phyloP scores from a whole-genome alignment of 2,888 invertebrate species.

The Acleris cristana region DNA sequence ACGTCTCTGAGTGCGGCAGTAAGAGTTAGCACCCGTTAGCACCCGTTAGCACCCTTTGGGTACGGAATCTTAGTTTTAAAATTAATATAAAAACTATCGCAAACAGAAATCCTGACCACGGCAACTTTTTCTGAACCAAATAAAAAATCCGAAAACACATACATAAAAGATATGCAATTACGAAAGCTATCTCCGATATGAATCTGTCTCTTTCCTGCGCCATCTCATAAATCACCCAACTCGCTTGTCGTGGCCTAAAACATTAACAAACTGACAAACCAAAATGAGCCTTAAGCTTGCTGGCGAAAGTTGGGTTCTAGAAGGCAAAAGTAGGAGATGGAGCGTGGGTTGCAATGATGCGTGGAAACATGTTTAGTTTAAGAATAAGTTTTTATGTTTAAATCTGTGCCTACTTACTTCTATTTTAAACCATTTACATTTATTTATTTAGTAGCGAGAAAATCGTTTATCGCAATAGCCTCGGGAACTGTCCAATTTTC shows the following conservation, averaged over 20 bases:
- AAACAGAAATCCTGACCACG: neutral
- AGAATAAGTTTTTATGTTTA: conserved; percentile 7
- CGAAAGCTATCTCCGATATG: conserved; percentile 31
- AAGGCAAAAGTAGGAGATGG: neutral
- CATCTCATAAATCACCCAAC: conserved; percentile 34
- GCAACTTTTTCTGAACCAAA: neutral
- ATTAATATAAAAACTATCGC: neutral
- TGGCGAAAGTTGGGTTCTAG: neutral
- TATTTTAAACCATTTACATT: neutral
- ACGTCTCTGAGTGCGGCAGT: too few relatives aligned
- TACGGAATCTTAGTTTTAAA: too few relatives aligned
- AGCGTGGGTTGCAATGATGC: conserved; percentile 27
- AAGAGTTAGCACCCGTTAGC: too few relatives aligned
- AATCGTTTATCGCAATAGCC: too few relatives aligned
- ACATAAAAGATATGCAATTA: conserved; percentile 34
- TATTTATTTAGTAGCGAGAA: too few relatives aligned
- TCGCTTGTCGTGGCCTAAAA: conserved; percentile 25
- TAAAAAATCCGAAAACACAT: conserved; percentile 12
- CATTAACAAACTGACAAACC: conserved; percentile 8
- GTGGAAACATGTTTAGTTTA: conserved; percentile 23
- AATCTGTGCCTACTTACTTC: neutral
- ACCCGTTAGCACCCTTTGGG: too few relatives aligned
- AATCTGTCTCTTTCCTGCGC: conserved; percentile 31
- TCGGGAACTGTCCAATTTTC: too few relatives aligned
- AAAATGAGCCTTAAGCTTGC: conserved; percentile 1